Base-by-base conservation (phyloP, 2,888 invertebrate genomes). In the Laspeyria flexula region DNA sequence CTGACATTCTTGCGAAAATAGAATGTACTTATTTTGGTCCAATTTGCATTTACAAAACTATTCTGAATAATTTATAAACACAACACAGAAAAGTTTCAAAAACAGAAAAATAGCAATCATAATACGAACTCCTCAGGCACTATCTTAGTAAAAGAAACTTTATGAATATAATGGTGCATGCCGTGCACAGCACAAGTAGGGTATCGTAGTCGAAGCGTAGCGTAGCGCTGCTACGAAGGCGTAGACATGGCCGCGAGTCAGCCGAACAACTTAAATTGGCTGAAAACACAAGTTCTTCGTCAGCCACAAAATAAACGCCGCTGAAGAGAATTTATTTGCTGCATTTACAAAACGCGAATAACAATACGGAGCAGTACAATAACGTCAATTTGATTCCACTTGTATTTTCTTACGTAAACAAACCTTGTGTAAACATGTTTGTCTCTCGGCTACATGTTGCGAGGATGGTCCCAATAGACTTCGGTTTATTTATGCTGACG, bases 341-440 rank as follows among this genome's bases (percentile, higher is more conserved):
- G 69, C 65, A 72, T 74, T 77, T 72, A 69, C 68, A 68, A 59
- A 74, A 67, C 49, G 56, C 56, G 72, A 75, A 71, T 68, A 72
- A 75, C 75, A 78, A 77, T 77, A 71, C 65, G 55, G 54, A 69
- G 60, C 58, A 65, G 61, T 69, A 73, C 73, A 76, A 78, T 77
- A 79, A 75, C 69, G 57, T 65, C 75, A 75, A 79, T 83, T 77
- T 76, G 71, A 78, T 76, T 80, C 73, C 71, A 71, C 57, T 65
- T 46, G 65, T 48, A 51, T 60, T 57, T 54, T 47, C 45, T 43
- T 35, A 53, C 45, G 48, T 46, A 51, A 64, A 62, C 67, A 62
- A 66, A 60, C 63, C 51, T 71, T 70, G 70, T 62, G 82, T 81
- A 84, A 86, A 85, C 85, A 86, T 86, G 86, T 87, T 86, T 87